Conservation (phyloP, 1,140 invertebrate genomes). For the Papilio aristodemus region DNA sequence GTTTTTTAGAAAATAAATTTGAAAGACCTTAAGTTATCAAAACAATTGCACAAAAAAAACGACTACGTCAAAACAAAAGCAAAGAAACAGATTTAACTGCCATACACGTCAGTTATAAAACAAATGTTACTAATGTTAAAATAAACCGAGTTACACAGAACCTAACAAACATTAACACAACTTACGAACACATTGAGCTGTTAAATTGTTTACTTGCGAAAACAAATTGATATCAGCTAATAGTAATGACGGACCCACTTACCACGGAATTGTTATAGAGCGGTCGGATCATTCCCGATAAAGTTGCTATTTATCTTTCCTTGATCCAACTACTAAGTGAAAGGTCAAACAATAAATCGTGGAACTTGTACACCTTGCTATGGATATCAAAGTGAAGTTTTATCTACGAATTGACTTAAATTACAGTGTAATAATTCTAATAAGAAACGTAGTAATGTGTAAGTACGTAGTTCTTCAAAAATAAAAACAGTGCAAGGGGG, state of each 20-base stretch:
- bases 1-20: not conserved
- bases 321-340: slow-evolving; percentile 36
- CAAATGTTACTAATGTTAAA: too few relatives aligned
- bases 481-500: too few relatives aligned
- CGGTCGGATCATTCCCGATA: slow-evolving; percentile 37
- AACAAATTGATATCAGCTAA: not conserved
- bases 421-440: too few relatives aligned
- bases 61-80: too few relatives aligned
- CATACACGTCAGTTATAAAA: too few relatives aligned
- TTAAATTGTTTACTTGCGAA: slow-evolving; percentile 4
- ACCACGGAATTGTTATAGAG: slow-evolving; percentile 30
- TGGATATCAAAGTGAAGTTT: too few relatives aligned
- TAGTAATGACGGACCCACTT: slow-evolving; percentile 31
- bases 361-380: slow-evolving; percentile 20
- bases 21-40: not conserved
- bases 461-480: too few relatives aligned
- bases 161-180: not conserved
- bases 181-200: not conserved
- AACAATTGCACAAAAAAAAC: too few relatives aligned
- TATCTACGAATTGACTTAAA: too few relatives aligned
- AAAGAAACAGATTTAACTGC: too few relatives aligned
- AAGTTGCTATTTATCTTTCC: slow-evolving; percentile 40
- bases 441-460: too few relatives aligned
- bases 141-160: not conserved
- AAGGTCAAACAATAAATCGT: slow-evolving; percentile 42